Evolutionary conservation across 2,797 vertebrate genomes (phyloP).

Genomic region (Bradypodion ventrale): DNA sequence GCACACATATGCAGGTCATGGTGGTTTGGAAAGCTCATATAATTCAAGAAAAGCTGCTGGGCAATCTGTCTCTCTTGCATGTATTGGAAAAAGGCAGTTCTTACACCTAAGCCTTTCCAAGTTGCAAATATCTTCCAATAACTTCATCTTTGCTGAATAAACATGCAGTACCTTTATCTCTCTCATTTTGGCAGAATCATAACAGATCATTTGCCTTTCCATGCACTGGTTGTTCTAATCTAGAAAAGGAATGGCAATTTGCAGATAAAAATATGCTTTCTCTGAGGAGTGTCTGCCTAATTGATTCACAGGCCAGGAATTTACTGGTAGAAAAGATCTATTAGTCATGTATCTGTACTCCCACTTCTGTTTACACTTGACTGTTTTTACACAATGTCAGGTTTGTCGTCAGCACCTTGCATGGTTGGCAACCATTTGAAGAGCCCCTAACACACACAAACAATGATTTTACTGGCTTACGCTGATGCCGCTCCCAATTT

Average conservation of each 20-base stretch:
- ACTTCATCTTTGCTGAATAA: background rate
- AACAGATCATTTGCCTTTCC: background rate
- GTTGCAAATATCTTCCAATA: no score
- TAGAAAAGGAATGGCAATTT: background rate
- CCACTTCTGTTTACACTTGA: background rate
- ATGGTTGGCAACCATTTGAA: background rate
- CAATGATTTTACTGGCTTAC: background rate
- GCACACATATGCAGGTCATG: no score
- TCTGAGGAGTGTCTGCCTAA: background rate
- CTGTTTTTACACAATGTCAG: background rate
- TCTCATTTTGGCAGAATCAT: background rate
- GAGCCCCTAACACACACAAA: no score
- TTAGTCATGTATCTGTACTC: background rate
- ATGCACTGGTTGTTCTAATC: background rate
- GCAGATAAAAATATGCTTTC: conserved; percentile 1
- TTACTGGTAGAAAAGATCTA: background rate
- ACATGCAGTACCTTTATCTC: no score
- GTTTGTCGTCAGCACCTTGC: background rate
- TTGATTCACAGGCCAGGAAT: conserved; percentile 1
- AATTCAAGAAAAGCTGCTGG: no score
- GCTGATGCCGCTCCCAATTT: background rate
- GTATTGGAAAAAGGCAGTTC: no score
- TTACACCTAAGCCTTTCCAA: no score
- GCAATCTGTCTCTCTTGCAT: no score
- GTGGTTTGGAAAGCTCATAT: no score